Evolutionary conservation across 2,888 invertebrate genomes (phyloP), one percentile per base, ranked within the genome.

Genomic region (Drosophila helvetica): DNA sequence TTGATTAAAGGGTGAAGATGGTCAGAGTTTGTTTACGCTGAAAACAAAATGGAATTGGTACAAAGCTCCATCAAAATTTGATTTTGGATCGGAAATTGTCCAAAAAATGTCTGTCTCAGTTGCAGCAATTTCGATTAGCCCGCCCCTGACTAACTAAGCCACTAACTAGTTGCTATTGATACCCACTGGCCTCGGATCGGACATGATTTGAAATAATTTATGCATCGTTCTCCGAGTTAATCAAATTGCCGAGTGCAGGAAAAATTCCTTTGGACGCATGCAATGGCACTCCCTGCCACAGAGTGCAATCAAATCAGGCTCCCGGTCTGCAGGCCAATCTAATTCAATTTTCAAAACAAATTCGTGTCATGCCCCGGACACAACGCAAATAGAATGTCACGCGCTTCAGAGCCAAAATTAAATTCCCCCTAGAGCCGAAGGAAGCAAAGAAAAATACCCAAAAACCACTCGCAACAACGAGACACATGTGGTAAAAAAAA

Each of bases 231-330:
- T 53, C 48, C 53, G 68, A 84, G 75, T 78, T 88, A 83, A 86
- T 85, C 78, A 84, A 88, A 83, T 88, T 83, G 70, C 75, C 75
- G 67, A 77, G 75, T 67, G 51, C 78, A 47, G 46, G 54, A 85
- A 81, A 85, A 81, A 77, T 73, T 75, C 71, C 74, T 68, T 73
- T 86, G 75, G 70, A 64, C 19, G 70, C 69, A 57, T 67, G 52
- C 54, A 45, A 42, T 38, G 45, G 65, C 43, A 50, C 51, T 45
- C 33, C 51, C 25, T 12, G 30, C 51, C 67, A 52, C 47, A 55
- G 83, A 85, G 86, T 83, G 79, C 84, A 85, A 88, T 85, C 84
- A 83, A 85, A 85, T 83, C 84, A 77, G 38, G 85, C 88, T 79
- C 74, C 86, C 71, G 83, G 61, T 70, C 79, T 56, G 69, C 66